Conservation (phyloP, 2,888 invertebrate genomes). For the Rhabditophanes sp. region DNA sequence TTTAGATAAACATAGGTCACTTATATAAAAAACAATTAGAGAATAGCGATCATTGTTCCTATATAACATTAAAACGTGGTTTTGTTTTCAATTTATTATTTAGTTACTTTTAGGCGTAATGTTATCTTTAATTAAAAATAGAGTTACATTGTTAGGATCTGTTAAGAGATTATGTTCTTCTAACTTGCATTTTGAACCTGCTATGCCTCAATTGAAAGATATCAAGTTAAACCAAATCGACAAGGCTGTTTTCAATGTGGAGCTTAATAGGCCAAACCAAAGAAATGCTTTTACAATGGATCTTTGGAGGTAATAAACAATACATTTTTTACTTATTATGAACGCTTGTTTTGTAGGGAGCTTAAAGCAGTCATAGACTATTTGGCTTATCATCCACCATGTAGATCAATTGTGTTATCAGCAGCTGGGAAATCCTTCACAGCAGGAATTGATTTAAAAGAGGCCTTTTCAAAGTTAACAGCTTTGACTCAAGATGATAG, state of each 20-base stretch:
- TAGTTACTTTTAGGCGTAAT: too few relatives aligned
- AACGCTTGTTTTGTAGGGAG: constrained; percentile 51
- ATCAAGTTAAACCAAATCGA: too few relatives aligned
- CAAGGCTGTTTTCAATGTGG: constrained; percentile 55
- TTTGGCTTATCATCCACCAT: constrained; percentile 60
- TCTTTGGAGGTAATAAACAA: constrained; percentile 56
- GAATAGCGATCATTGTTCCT: too few relatives aligned
- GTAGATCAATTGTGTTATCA: constrained; percentile 67
- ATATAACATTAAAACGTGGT: too few relatives aligned
- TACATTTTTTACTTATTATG: constrained; percentile 3
- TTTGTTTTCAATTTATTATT: too few relatives aligned
- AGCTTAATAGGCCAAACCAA: constrained; percentile 73
- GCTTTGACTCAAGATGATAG: constrained; percentile 1
- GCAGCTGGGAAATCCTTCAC: constrained; percentile 71
- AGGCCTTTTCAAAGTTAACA: constrained; percentile 10
- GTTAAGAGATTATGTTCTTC: too few relatives aligned
- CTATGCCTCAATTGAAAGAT: too few relatives aligned
- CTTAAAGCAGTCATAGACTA: constrained; percentile 63
- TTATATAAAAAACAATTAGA: too few relatives aligned
- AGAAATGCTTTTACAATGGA: constrained; percentile 63
- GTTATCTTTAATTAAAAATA: too few relatives aligned
- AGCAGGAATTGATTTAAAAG: constrained; percentile 61
- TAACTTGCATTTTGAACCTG: too few relatives aligned
- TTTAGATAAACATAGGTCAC: too few relatives aligned
- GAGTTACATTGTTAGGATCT: too few relatives aligned